Conservation (phyloP, 2,888 invertebrate genomes). For the Asteroscopus sphinx region DNA sequence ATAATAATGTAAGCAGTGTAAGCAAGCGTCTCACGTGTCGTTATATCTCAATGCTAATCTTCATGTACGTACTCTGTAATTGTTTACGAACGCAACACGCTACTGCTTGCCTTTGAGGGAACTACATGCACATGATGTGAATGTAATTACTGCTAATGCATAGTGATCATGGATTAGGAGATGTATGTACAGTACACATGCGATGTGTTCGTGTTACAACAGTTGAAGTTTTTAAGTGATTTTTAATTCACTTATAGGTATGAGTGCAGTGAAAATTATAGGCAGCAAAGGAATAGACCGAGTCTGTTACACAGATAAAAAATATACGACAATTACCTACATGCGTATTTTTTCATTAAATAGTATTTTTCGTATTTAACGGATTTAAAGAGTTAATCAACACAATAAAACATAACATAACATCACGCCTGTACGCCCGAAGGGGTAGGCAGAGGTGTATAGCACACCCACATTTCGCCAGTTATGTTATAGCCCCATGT, state of each 20-base stretch:
- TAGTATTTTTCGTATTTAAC: too few relatives aligned
- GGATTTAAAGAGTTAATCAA: too few relatives aligned
- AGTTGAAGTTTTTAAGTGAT: constrained; percentile 18
- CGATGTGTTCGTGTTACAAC: constrained; percentile 33
- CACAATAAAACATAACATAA: too few relatives aligned
- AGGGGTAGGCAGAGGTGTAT: too few relatives aligned
- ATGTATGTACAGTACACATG: constrained; percentile 29
- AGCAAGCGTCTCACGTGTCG: constrained; percentile 39
- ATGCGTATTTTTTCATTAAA: too few relatives aligned
- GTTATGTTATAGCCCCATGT: too few relatives aligned
- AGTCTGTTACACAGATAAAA: too few relatives aligned
- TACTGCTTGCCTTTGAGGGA: constrained; percentile 44
- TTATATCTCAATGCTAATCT: constrained; percentile 41
- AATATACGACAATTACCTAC: too few relatives aligned
- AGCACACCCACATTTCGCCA: too few relatives aligned
- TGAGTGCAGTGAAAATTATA: constrained; percentile 16
- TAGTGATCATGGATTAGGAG: constrained; percentile 27
- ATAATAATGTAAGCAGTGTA: not conserved
- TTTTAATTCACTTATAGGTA: constrained; percentile 4
- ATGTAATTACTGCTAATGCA: constrained; percentile 51
- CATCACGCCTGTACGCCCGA: too few relatives aligned
- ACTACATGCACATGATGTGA: constrained; percentile 48
- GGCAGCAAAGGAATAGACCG: too few relatives aligned
- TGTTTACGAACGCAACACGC: constrained; percentile 53
- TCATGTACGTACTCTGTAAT: constrained; percentile 36